Percentiles rank a stretch among this genome's conserved stretches.
phyloP scores from a whole-genome alignment of 2,113 vertebrate genomes.

The Pardalotus punctatus region DNA sequence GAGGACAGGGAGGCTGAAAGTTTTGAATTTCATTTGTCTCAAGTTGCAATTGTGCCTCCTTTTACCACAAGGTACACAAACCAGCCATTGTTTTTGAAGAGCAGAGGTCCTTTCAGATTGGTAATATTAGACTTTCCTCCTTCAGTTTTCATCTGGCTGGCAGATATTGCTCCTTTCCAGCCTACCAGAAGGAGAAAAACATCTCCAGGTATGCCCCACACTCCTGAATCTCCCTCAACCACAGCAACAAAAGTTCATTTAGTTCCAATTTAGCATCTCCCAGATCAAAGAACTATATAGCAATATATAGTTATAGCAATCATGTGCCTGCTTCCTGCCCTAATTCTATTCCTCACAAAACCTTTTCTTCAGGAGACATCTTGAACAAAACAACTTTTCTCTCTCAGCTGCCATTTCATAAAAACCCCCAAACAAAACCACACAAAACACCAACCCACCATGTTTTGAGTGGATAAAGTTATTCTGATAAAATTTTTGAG shows the following conservation, averaged over 20 bases:
- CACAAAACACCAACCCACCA: neutral
- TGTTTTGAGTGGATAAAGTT: neutral
- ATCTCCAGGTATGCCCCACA: rapidly evolving
- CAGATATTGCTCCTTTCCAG: neutral
- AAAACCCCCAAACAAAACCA: neutral
- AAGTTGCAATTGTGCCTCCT: neutral
- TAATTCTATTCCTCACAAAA: neutral
- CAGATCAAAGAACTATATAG: neutral
- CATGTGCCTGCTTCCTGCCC: neutral
- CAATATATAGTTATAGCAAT: neutral
- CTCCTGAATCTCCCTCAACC: neutral
- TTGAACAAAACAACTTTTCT: neutral
- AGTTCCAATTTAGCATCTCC: neutral
- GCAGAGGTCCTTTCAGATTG: neutral
- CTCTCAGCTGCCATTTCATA: neutral
- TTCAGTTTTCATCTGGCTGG: neutral
- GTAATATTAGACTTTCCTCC: neutral
- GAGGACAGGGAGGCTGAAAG: neutral
- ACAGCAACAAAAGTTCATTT: neutral
- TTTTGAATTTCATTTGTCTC: neutral
- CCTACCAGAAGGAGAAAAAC: neutral
- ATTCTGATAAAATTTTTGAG: neutral
- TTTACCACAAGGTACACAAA: neutral
- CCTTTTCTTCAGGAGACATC: neutral
- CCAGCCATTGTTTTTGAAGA: neutral